Percentiles rank a stretch among this genome's conserved stretches.
These are phyloP conservation scores for Cactoblastis cactorum DNA, from an alignment of 2,888 invertebrate genomes.

Conservation along the genomic window DNA sequence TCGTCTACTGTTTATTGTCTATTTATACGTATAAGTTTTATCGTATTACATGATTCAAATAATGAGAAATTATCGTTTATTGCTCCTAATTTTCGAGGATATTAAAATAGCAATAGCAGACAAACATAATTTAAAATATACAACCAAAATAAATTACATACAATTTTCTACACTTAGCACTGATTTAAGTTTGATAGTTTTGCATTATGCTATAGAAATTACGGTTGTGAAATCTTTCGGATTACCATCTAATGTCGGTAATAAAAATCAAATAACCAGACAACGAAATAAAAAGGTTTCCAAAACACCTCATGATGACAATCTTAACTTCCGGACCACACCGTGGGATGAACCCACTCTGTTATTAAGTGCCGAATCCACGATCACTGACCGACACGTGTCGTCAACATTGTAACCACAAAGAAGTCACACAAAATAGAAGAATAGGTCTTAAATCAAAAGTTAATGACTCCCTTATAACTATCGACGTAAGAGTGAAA, in stretches of 20 bases:
- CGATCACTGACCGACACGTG: constrained; percentile 48
- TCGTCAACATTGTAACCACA: constrained; percentile 47
- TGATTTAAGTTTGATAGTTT: constrained; percentile 6
- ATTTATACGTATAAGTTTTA: constrained; percentile 44
- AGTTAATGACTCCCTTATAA: not conserved
- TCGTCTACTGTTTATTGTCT: constrained; percentile 47
- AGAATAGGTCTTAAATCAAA: not conserved
- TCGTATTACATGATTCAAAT: constrained; percentile 26
- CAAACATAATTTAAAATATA: not conserved
- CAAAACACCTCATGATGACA: constrained; percentile 54
- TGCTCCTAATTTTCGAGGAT: not conserved
- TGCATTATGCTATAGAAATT: not conserved
- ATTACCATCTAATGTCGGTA: constrained; percentile 26
- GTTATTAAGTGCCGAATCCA: constrained; percentile 50
- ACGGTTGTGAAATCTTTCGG: constrained; percentile 6
- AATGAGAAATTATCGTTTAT: constrained; percentile 11
- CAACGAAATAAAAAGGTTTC: constrained; percentile 51
- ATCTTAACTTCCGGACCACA: constrained; percentile 71
- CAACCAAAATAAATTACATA: not conserved
- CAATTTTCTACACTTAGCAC: constrained; percentile 3
- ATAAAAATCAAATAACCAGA: constrained; percentile 45
- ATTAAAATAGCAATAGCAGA: not conserved
- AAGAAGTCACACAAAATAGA: constrained; percentile 26
- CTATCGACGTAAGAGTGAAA: constrained; percentile 28
- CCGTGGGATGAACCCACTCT: constrained; percentile 40